phyloP scores from a whole-genome alignment of 2,113 vertebrate genomes.

The Elephantulus edwardii region DNA sequence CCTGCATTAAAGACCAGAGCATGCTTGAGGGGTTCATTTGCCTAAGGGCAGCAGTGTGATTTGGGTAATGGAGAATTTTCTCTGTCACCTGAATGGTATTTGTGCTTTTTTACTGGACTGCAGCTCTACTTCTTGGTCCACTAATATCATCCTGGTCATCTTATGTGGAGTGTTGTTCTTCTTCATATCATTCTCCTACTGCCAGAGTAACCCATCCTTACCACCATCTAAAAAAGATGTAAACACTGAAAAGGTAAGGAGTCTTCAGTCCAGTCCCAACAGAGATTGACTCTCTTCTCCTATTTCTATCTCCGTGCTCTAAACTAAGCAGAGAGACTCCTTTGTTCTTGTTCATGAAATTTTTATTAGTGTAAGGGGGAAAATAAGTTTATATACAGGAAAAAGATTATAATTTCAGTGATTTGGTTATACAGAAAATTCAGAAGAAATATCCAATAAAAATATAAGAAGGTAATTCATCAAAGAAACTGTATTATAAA shows the following conservation, averaged over 20 bases:
- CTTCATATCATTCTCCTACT: background rate
- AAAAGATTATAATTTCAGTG: too few species aligned
- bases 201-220: background rate
- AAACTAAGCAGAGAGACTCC: background rate
- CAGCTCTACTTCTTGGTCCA: background rate
- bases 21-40: background rate
- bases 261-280: background rate
- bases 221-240: accelerated
- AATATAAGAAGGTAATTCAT: too few species aligned
- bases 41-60: background rate
- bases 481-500: too few species aligned
- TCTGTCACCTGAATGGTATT: background rate
- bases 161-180: background rate
- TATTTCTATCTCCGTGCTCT: background rate
- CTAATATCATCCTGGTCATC: background rate
- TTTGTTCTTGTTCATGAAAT: too few species aligned
- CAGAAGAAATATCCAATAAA: too few species aligned
- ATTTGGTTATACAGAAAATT: too few species aligned
- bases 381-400: too few species aligned
- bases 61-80: background rate
- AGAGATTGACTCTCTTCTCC: too few species aligned
- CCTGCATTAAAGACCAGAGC: background rate
- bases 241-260: background rate
- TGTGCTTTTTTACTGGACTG: background rate
- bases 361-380: too few species aligned